Conservation (phyloP, 2,113 vertebrate genomes). For the Marmota flaviventris region DNA sequence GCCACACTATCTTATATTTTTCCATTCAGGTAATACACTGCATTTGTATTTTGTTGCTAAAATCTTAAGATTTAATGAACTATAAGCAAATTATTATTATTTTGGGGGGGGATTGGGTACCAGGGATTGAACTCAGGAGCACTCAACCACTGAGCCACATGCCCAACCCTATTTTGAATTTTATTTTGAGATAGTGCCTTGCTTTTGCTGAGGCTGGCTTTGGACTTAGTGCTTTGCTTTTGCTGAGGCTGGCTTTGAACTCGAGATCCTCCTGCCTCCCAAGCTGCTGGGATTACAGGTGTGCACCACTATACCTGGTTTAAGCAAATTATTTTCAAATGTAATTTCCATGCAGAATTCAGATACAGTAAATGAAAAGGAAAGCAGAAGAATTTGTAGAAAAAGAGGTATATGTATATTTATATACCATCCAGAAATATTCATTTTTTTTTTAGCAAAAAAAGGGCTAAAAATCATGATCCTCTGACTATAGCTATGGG, state of each 20-base stretch:
- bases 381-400: slow-evolving; percentile 2
- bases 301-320: no score
- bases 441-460: background rate
- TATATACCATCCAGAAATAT: slow-evolving; percentile 24
- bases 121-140: no score
- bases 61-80: slow-evolving; percentile 28
- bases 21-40: slow-evolving; percentile 41
- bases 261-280: no score
- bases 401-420: background rate
- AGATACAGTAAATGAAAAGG: slow-evolving; percentile 33
- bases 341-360: slow-evolving; percentile 8
- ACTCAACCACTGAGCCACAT: no score
- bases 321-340: slow-evolving; percentile 25
- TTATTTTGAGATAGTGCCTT: no score
- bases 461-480: slow-evolving; percentile 34
- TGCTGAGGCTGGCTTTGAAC: no score
- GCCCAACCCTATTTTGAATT: no score
- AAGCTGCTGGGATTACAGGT: no score
- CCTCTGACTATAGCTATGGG: background rate
- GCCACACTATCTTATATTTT: slow-evolving; percentile 14
- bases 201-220: no score
- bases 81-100: background rate
- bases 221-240: no score
- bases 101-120: no score
- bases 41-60: slow-evolving; percentile 30